Percentiles rank a stretch among this genome's conserved stretches.
Evolutionary conservation across 2,888 invertebrate genomes (phyloP).

Genomic region (Hyalella azteca): DNA sequence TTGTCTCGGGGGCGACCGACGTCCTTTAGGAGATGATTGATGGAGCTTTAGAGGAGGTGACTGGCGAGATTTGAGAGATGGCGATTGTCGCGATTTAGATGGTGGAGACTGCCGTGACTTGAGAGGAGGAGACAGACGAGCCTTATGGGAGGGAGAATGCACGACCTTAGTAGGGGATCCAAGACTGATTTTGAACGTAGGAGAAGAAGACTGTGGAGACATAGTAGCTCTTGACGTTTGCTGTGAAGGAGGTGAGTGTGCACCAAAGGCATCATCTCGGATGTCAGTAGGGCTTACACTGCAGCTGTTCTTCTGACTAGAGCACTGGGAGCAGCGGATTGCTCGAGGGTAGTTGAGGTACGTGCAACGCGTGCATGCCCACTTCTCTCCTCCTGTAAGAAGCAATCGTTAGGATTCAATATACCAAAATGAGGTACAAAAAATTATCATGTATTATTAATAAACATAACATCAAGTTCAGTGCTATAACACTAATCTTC

Average conservation of each 20-base stretch:
- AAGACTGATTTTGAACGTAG: background rate
- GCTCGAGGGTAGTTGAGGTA: slow-evolving; percentile 96
- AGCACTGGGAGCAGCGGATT: slow-evolving; percentile 74
- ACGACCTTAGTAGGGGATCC: background rate
- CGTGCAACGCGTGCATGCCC: slow-evolving; percentile 75
- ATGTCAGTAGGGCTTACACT: slow-evolving; percentile 40
- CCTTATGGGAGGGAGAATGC: slow-evolving; percentile 1
- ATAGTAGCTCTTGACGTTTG: slow-evolving; percentile 16
- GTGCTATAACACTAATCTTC: too few species aligned
- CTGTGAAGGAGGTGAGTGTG: slow-evolving; percentile 26
- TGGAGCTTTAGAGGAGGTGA: slow-evolving; percentile 36
- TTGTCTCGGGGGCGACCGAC: slow-evolving; percentile 43
- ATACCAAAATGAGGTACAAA: too few species aligned
- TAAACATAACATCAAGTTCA: too few species aligned
- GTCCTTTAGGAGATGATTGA: slow-evolving; percentile 25
- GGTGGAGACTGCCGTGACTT: slow-evolving; percentile 20
- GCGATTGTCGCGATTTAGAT: background rate
- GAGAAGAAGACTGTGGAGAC: slow-evolving; percentile 19
- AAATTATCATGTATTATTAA: too few species aligned
- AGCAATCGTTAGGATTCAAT: too few species aligned
- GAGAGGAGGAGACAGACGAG: slow-evolving; percentile 16
- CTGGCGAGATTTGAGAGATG: slow-evolving; percentile 17
- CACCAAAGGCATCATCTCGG: background rate
- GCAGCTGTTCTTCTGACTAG: slow-evolving; percentile 42
- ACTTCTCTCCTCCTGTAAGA: slow-evolving; percentile 62